A percentile compares a stretch with the other conserved stretches of the same genome.
Conservation (phyloP, 2,888 invertebrate species). For the Didymodactylos carnosus region DNA sequence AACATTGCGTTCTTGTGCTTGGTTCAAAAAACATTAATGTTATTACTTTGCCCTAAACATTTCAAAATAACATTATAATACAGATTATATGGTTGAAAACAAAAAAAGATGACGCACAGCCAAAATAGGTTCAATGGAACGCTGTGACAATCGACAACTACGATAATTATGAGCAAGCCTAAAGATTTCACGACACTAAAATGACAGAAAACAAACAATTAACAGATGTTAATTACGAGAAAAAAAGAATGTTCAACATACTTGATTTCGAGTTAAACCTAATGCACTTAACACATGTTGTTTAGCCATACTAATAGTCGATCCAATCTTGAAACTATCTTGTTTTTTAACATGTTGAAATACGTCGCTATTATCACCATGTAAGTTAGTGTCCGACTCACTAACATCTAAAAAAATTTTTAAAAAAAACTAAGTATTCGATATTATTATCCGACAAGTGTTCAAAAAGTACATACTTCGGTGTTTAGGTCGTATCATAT, state of each 20-base stretch:
- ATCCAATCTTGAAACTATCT: no score
- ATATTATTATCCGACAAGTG: no score
- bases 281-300: not conserved
- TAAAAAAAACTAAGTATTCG: no score
- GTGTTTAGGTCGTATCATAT: no score
- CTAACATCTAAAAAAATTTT: no score
- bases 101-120: not conserved
- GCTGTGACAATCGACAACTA: not conserved
- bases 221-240: no score
- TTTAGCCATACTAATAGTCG: not conserved
- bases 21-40: constrained; percentile 90
- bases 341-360: no score
- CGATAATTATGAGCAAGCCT: not conserved
- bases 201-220: not conserved
- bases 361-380: no score
- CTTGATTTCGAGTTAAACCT: not conserved
- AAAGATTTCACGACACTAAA: not conserved
- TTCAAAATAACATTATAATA: not conserved
- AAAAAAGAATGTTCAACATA: not conserved
- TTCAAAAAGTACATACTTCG: no score
- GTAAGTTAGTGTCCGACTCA: no score
- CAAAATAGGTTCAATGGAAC: not conserved
- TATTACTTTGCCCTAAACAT: constrained; percentile 62
- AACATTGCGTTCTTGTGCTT: constrained; percentile 82
- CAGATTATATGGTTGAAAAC: not conserved